These are phyloP conservation scores for Zapus hudsonius DNA, from an alignment of 2,113 vertebrate genomes.

Conservation along the genomic window DNA sequence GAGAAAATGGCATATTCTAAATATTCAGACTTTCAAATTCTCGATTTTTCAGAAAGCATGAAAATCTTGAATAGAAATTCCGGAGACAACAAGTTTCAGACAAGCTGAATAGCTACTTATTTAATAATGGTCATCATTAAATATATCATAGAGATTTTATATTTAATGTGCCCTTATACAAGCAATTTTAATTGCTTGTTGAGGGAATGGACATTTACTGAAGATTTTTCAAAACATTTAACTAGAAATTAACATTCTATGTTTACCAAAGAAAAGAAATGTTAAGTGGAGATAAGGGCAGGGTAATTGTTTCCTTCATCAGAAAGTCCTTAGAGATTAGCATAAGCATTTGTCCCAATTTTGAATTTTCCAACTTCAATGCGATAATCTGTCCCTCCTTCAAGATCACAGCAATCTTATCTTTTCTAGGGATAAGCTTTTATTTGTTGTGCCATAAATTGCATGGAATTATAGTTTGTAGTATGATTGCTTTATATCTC, in stretches of 20 bases:
- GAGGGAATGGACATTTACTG: background rate
- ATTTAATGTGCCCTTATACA: background rate
- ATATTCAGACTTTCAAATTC: background rate
- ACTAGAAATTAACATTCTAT: slow-evolving; percentile 34
- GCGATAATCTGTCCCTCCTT: slow-evolving; percentile 21
- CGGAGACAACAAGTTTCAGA: background rate
- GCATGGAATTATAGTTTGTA: slow-evolving; percentile 13
- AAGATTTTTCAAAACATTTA: slow-evolving; percentile 57
- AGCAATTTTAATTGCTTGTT: background rate
- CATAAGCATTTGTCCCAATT: background rate
- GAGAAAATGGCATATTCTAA: background rate
- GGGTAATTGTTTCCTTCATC: slow-evolving; percentile 47
- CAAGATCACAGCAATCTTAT: slow-evolving; percentile 24
- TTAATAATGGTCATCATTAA: background rate
- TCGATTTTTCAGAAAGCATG: background rate
- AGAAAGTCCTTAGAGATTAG: slow-evolving; percentile 43
- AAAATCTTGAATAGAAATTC: background rate
- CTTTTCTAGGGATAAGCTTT: slow-evolving; percentile 49
- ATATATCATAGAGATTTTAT: background rate
- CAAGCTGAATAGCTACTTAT: background rate
- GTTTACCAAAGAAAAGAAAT: background rate
- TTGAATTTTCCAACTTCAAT: slow-evolving; percentile 54
- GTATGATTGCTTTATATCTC: slow-evolving; percentile 14
- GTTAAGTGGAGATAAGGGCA: slow-evolving; percentile 41
- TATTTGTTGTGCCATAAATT: slow-evolving; percentile 23